These are phyloP conservation scores for Rhopalosiphum nymphaeae DNA, from an alignment of 2,888 invertebrate species.

Conservation along the genomic window DNA sequence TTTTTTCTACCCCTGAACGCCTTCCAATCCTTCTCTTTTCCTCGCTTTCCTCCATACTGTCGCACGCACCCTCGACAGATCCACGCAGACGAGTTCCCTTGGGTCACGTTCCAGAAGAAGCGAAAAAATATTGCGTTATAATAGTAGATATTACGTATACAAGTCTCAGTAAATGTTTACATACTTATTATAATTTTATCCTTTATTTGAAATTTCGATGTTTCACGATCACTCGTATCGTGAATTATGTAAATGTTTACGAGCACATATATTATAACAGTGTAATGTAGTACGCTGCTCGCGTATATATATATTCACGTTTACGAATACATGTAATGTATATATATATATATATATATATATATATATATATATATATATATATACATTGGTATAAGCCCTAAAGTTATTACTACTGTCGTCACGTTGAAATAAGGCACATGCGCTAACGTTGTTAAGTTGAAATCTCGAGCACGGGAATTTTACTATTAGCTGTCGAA, in stretches of 20 bases:
- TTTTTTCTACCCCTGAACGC: neutral
- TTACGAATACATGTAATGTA: neutral
- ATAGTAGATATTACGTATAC: neutral
- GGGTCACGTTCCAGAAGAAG: neutral
- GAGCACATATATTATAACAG: neutral
- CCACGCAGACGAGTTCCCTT: neutral
- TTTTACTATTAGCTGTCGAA: neutral
- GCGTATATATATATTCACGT: neutral
- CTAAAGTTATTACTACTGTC: neutral
- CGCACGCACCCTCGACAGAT: neutral
- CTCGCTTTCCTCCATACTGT: neutral
- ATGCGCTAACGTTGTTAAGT: neutral
- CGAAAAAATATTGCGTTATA: slow-evolving; percentile 15
- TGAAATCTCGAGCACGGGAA: neutral
- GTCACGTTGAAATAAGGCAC: slow-evolving; percentile 2
- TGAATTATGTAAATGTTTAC: slow-evolving; percentile 44
- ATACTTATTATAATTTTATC: slow-evolving; percentile 32
- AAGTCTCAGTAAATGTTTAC: slow-evolving; percentile 26
- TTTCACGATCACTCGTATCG: neutral
- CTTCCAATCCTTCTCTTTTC: neutral
- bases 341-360: neutral
- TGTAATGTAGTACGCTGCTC: neutral
- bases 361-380: neutral
- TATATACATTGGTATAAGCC: neutral
- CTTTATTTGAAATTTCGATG: slow-evolving; percentile 1